Percentiles rank a stretch among this genome's conserved stretches.
Evolutionary conservation across 2,888 invertebrate species (phyloP).

Genomic region (Drosophila crucigera): DNA sequence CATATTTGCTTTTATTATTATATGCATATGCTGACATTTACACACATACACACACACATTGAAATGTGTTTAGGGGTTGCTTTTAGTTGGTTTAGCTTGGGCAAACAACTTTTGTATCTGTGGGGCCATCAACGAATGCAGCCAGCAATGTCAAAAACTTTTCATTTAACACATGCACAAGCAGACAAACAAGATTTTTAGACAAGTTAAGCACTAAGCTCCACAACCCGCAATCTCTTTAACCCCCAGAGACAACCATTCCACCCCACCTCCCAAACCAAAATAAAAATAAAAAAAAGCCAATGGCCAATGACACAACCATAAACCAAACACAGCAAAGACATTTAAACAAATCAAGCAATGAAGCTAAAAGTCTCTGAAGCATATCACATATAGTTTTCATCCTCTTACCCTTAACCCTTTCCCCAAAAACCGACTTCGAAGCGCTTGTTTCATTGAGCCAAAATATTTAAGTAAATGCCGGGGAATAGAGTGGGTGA

Average conservation of each 20-base stretch:
- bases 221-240: conserved; percentile 40
- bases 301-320: conserved; percentile 67
- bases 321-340: conserved; percentile 80
- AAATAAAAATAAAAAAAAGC: conserved; percentile 21
- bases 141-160: conserved; percentile 66
- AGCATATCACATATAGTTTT: conserved; percentile 66
- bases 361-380: conserved; percentile 77
- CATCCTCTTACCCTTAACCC: conserved; percentile 9
- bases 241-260: conserved; percentile 30
- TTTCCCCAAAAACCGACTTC: conserved; percentile 17
- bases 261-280: neutral
- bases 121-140: conserved; percentile 76
- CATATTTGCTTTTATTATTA: conserved; percentile 79
- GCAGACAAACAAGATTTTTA: conserved; percentile 72
- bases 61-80: conserved; percentile 31
- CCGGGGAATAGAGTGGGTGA: conserved; percentile 3
- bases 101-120: conserved; percentile 78
- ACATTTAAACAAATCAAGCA: conserved; percentile 82
- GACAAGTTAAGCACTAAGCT: conserved; percentile 64
- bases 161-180: conserved; percentile 70
- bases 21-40: conserved; percentile 80
- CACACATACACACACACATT: conserved; percentile 46
- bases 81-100: conserved; percentile 64
- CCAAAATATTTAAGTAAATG: conserved; percentile 64
- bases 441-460: conserved; percentile 70